Base-by-base conservation (phyloP, 2,113 vertebrate species). In the Catagonus wagneri region DNA sequence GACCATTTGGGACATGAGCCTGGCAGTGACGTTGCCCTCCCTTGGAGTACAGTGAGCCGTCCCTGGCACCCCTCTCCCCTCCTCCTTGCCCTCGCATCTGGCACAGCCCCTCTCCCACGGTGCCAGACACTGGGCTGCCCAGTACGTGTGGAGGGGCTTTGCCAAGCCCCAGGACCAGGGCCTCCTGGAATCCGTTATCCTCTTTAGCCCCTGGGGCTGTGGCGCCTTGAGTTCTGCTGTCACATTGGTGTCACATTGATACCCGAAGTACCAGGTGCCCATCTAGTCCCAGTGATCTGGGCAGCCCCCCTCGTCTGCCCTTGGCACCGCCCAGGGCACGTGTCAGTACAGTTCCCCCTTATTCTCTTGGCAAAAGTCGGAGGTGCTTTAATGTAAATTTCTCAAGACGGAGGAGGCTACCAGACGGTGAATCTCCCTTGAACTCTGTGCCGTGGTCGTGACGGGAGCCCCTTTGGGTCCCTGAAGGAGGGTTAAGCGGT, bases 231-330 rank as follows among this genome's bases (percentile, higher is more conserved):
- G 27, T 86, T 34, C 75, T 76, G 52, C 29, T 0, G 7, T 69
- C 89, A 2, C 3, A 0, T 4, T 2, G 52, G 56, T n/a, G 7
- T 69, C 89, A 2, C 3, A 0, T 6, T 2, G 52, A 50, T n/a
- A 1, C 17, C 39, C n/a, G 1, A 2, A 44, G 61, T 32, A 25
- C 71, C 52, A 4, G 13, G 1, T 56, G 11, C 32, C n/a, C 4
- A 0, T 1, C 69, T 1, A 11, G 7, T 7, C 61, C 29, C 0
- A 0, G 63, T 0, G 17, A 27, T 2, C 23, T 4, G 63, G 1
- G 8, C 32, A 1, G 16, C 6, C 12, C 6, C 10, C 36, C 58
- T 44, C 81, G 4, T 29, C 32, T 1, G 0, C 56, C 71, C 15
- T 22, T 3, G 0, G 36, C 6, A 3, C 22, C 0, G n/a, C 15